phyloP scores from a whole-genome alignment of 2,888 invertebrate genomes.

The Bugulina stolonifera region DNA sequence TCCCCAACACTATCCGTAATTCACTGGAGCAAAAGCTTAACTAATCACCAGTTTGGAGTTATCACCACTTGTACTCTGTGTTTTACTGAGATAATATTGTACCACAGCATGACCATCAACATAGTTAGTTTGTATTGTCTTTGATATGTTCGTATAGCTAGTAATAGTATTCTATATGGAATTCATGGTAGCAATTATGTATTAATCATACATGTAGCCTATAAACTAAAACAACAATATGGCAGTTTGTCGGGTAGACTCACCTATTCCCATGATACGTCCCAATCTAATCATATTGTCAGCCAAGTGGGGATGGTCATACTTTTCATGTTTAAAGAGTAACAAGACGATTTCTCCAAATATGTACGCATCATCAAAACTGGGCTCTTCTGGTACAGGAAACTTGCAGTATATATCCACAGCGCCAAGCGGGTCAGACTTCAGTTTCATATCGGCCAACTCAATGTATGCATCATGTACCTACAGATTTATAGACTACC shows the following conservation, averaged over 20 bases:
- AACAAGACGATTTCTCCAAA: constrained; percentile 49
- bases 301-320: constrained; percentile 45
- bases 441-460: constrained; percentile 45
- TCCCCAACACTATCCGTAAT: no score
- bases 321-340: constrained; percentile 49
- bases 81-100: no score
- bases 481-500: constrained; percentile 34
- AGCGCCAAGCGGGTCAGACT: constrained; percentile 45
- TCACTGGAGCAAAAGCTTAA: no score
- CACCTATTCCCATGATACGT: constrained; percentile 46
- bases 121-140: no score
- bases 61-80: no score
- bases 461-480: constrained; percentile 52
- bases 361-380: constrained; percentile 52
- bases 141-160: no score
- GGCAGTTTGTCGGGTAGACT: constrained; percentile 29
- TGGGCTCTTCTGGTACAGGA: constrained; percentile 44
- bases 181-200: no score
- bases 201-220: no score
- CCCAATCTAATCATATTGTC: constrained; percentile 48
- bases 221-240: no score
- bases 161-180: no score
- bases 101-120: no score
- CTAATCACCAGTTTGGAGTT: no score
- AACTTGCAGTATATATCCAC: constrained; percentile 50